Percentiles rank a stretch among this genome's conserved stretches.
These are phyloP conservation scores for Oligia strigilis DNA, from an alignment of 2,888 invertebrate genomes.

Conservation along the genomic window DNA sequence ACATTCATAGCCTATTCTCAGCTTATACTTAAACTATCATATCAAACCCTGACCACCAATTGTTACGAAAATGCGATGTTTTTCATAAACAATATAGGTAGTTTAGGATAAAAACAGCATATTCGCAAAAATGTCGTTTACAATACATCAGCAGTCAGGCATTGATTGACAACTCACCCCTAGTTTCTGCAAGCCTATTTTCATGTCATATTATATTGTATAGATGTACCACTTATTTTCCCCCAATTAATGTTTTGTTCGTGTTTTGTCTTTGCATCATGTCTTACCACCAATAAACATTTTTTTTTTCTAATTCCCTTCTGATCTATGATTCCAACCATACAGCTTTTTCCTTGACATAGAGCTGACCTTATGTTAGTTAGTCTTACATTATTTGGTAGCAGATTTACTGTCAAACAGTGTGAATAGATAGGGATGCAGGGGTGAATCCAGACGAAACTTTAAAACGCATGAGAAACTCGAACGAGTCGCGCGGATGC, in stretches of 20 bases:
- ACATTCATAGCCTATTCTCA: slow-evolving; percentile 5
- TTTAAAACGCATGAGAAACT: no score
- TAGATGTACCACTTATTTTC: no score
- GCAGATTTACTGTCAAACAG: not conserved
- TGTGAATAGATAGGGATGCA: not conserved
- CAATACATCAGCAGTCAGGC: not conserved
- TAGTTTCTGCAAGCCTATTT: not conserved
- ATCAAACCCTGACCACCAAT: no score
- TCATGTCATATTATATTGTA: not conserved
- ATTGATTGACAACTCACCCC: not conserved
- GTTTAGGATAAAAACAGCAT: not conserved
- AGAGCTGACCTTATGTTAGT: not conserved
- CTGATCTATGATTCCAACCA: not conserved
- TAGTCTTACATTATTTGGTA: not conserved
- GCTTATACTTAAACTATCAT: not conserved
- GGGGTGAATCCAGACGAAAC: no score
- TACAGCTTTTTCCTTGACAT: not conserved
- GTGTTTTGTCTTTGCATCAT: no score
- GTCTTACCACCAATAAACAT: no score
- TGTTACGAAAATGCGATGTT: not conserved
- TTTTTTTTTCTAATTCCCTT: no score
- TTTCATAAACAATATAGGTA: no score
- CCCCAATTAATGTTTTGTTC: no score
- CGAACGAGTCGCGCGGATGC: no score
- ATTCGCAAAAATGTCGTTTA: not conserved